A percentile compares a stretch with the other conserved stretches of the same genome.
Evolutionary conservation across 2,797 vertebrate species (phyloP).

Genomic region (Mormyrops attenuatus): DNA sequence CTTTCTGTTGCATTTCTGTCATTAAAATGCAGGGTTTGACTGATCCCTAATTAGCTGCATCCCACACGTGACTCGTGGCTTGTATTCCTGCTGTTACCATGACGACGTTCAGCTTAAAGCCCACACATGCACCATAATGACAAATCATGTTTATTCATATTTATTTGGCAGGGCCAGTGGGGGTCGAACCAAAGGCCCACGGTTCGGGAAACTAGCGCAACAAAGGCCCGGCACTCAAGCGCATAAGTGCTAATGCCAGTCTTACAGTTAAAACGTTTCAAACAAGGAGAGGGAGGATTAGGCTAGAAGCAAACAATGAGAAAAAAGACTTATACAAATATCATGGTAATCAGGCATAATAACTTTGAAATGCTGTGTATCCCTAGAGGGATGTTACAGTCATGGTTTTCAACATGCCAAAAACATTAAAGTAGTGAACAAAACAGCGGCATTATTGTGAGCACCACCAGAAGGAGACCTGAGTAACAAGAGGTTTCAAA

Average conservation of each 20-base stretch:
- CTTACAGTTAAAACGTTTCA: constrained; percentile 10
- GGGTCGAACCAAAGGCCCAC: not conserved
- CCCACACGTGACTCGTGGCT: not conserved
- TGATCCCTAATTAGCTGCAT: not conserved
- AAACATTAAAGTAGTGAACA: not conserved
- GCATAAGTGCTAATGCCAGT: constrained; percentile 21
- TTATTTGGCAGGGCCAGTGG: constrained; percentile 46
- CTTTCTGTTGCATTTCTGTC: not conserved
- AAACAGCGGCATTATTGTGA: not conserved
- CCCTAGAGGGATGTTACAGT: constrained; percentile 47
- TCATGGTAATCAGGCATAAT: constrained; percentile 10
- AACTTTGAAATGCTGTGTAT: constrained; percentile 28
- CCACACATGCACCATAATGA: not conserved
- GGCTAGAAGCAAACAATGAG: not conserved
- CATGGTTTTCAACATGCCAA: constrained; percentile 54
- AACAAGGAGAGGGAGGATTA: not conserved
- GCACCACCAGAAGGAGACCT: not conserved
- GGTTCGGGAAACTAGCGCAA: not conserved
- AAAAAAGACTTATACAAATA: not conserved
- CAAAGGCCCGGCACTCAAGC: constrained; percentile 41
- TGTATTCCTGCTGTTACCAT: not conserved
- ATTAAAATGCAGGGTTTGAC: not conserved
- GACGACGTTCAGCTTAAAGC: not conserved
- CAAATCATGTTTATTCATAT: constrained; percentile 32
- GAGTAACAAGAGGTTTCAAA: not conserved